These are phyloP conservation scores for Thelaira solivaga DNA, from an alignment of 2,888 invertebrate species.

Conservation along the genomic window DNA sequence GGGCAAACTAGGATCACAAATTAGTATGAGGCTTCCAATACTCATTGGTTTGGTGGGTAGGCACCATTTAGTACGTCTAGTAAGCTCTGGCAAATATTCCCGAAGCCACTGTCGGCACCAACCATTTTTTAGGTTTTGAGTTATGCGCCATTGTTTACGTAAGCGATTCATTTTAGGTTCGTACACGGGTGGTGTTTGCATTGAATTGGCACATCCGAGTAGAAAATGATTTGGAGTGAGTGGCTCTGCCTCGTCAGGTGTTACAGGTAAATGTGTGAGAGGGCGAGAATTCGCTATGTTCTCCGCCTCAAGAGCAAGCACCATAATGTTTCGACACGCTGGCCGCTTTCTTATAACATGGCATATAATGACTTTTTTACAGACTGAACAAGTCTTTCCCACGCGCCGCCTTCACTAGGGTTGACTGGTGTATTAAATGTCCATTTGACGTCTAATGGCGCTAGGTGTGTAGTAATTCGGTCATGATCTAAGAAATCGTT, in stretches of 20 bases:
- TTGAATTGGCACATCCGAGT: constrained; percentile 7
- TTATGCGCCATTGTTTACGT: no score
- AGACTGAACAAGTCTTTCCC: constrained; percentile 59
- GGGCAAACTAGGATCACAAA: neutral
- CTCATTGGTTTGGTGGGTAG: no score
- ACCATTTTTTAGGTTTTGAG: no score
- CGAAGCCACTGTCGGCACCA: no score
- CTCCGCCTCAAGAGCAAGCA: constrained; percentile 1
- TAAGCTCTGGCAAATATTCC: constrained; percentile 25
- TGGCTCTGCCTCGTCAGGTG: constrained; percentile 7
- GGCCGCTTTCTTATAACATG: constrained; percentile 44
- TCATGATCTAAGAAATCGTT: constrained; percentile 20
- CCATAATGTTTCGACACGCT: constrained; percentile 33
- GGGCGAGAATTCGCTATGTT: neutral
- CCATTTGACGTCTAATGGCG: constrained; percentile 38
- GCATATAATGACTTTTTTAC: constrained; percentile 35
- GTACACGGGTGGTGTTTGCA: neutral
- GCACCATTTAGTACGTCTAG: neutral
- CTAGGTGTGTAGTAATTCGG: neutral
- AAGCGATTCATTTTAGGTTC: no score
- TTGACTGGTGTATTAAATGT: constrained; percentile 50
- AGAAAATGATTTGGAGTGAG: constrained; percentile 17
- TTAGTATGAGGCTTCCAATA: no score
- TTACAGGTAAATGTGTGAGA: neutral
- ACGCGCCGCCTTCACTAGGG: constrained; percentile 62